Base-by-base conservation (phyloP, 2,888 invertebrate genomes). In the Drosophila mulleri region DNA sequence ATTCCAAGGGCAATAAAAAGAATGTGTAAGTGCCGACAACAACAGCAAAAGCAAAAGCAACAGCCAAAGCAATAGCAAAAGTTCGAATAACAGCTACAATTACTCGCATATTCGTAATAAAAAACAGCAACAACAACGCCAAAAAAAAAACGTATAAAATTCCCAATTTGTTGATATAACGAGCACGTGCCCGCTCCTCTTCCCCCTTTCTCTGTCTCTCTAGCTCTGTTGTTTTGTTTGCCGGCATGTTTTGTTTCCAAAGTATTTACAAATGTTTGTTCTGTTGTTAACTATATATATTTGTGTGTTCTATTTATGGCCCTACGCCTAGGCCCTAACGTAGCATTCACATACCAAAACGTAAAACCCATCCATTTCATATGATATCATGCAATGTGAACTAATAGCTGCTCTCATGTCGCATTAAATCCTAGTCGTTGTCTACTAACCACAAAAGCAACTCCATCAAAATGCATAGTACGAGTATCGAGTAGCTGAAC, bases 1-100 rank as follows among this genome's bases (percentile, higher is more conserved):
- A 93, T 92, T 91, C 92, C 87, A 92, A 92, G 88, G 93, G 93
- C 81, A 91, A 89, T 91, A 92, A 89, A 88, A 89, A 92, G 83
- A 90, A 90, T 86, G 90, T 89, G 93, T 93, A 93, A 93, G 93
- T 93, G 88, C 88, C 75, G 77, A 78, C 65, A 71, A 67, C 71
- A 72, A 62, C 68, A 78, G 72, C 58, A 69, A 72, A 26, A n/a
- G 48, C 52, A 68, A 67, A 52, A 45, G 71, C 57, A 65, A 59
- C 26, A n/a, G 48, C 52, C 67, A 67, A 52, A 45, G 72, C 57
- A 18, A 29, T n/a, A 18, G 32, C 29, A 32, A 35, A 20, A 50
- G 39, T 26, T 41, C n/a, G 26, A 42, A 65, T 61, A 62, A 69
- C 59, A 57, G 50, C 45, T 57, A 66, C 41, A 61, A 67, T 39